These are phyloP conservation scores for Drosophila funebris DNA, from an alignment of 1,140 invertebrate species.

Conservation along the genomic window DNA sequence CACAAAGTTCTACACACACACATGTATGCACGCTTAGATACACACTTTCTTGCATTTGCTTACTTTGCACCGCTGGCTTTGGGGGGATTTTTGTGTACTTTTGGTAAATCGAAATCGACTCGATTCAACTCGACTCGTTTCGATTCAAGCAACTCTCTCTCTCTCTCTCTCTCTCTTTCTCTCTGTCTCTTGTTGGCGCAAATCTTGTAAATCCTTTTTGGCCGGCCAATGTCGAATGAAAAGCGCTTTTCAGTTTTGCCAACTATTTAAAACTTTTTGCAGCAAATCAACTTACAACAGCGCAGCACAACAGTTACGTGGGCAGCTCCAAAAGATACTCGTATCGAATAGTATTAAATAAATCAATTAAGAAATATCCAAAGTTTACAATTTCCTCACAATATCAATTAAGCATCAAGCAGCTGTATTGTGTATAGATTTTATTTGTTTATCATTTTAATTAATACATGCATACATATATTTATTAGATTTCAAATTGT, in stretches of 20 bases:
- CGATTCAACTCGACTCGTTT: constrained; percentile 26
- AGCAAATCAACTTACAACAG: constrained; percentile 19
- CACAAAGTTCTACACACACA: constrained; percentile 40
- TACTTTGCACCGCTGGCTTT: constrained; percentile 33
- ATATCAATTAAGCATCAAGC: background rate
- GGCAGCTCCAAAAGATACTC: background rate
- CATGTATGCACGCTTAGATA: background rate
- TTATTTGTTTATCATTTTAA: no score
- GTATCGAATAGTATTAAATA: background rate
- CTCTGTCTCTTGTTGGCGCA: constrained; percentile 28
- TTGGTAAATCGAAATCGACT: constrained; percentile 71
- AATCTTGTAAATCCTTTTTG: constrained; percentile 64
- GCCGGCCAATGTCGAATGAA: constrained; percentile 48
- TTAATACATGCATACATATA: background rate
- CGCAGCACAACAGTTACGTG: background rate
- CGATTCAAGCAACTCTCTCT: no score
- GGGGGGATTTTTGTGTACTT: constrained; percentile 68
- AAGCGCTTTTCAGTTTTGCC: constrained; percentile 59
- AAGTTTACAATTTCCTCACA: background rate
- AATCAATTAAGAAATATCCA: constrained; percentile 1
- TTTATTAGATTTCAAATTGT: background rate
- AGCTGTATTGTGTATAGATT: no score
- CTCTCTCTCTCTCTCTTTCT: no score
- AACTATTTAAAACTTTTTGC: constrained; percentile 74
- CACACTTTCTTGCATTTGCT: constrained; percentile 21